Evolutionary conservation across 2,888 invertebrate genomes (phyloP).

Genomic region (Caprella mutica): DNA sequence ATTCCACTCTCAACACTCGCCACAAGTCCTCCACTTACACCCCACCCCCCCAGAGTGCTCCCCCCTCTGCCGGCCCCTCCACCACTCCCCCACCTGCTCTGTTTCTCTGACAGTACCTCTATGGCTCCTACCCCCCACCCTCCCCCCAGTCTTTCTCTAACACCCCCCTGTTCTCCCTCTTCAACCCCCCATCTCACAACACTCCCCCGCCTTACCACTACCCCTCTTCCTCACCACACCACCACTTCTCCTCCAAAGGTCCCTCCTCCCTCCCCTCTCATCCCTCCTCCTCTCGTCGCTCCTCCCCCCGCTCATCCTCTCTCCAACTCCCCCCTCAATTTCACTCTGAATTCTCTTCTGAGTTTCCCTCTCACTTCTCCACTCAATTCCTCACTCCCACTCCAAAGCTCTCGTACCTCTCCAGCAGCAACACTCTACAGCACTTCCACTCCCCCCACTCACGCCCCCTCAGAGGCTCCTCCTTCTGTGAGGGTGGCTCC

Average conservation of each 20-base stretch:
- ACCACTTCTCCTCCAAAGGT: background rate
- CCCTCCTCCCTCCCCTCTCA: background rate
- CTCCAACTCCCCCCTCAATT: constrained; percentile 7
- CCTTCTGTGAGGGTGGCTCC: too few relatives aligned
- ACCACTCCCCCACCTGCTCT: constrained; percentile 16
- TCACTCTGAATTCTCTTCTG: constrained; percentile 4
- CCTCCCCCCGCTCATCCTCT: constrained; percentile 4
- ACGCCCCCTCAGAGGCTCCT: too few relatives aligned
- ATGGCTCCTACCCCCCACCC: constrained; percentile 17
- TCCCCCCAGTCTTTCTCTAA: constrained; percentile 11
- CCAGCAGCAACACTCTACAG: background rate
- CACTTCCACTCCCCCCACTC: too few relatives aligned
- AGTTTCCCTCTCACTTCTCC: constrained; percentile 8
- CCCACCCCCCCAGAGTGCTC: constrained; percentile 13
- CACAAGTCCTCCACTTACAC: constrained; percentile 18
- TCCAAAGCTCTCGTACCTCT: constrained; percentile 1
- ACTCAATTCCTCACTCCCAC: constrained; percentile 3
- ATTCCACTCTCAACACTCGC: constrained; percentile 11
- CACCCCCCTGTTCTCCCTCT: background rate
- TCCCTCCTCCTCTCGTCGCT: constrained; percentile 1
- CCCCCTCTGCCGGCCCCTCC: background rate
- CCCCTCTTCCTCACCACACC: background rate
- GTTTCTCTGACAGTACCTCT: constrained; percentile 33
- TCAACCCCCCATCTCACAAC: too few relatives aligned
- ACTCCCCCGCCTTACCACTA: background rate